Conservation (phyloP, 1,140 invertebrate genomes). For the Dendrolimus kikuchii region DNA sequence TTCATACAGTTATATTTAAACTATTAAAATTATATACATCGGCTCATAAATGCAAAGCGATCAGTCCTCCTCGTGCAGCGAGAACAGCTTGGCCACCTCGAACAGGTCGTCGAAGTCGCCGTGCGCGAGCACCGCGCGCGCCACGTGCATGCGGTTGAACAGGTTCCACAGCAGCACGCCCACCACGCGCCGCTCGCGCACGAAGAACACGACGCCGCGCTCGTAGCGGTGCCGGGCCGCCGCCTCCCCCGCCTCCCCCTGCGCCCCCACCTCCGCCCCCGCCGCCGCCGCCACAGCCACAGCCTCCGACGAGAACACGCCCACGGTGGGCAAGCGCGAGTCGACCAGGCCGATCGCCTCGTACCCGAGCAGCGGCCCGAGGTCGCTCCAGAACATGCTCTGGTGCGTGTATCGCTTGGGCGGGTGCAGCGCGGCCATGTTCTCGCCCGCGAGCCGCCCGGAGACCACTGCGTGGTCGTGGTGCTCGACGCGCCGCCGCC, state of each 20-base stretch:
- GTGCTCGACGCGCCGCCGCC: conserved; percentile 90
- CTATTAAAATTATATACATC: too few relatives aligned
- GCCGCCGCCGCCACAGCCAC: conserved; percentile 73
- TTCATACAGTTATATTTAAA: too few relatives aligned
- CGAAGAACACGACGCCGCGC: conserved; percentile 93
- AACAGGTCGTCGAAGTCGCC: conserved; percentile 90
- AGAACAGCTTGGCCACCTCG: conserved; percentile 94
- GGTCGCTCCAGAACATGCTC: conserved; percentile 96
- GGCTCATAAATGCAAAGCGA: not conserved
- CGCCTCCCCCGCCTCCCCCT: too few relatives aligned
- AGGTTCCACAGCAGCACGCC: conserved; percentile 96
- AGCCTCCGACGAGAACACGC: conserved; percentile 79
- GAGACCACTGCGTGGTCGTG: conserved; percentile 97
- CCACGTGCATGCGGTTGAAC: conserved; percentile 92
- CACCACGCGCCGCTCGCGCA: conserved; percentile 88
- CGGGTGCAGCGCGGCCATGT: conserved; percentile 85
- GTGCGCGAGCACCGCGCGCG: conserved; percentile 85
- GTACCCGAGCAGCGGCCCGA: conserved; percentile 93
- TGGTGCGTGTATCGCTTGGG: conserved; percentile 89
- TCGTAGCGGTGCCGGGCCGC: conserved; percentile 74
- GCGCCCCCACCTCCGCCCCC: not conserved
- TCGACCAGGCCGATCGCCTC: conserved; percentile 97
- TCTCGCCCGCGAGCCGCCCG: conserved; percentile 93
- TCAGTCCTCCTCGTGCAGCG: conserved; percentile 52
- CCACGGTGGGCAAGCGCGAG: conserved; percentile 86